Percentiles rank a stretch among this genome's conserved stretches.
phyloP scores from a whole-genome alignment of 1,140 invertebrate genomes.

The Aporrectodea caliginosa region DNA sequence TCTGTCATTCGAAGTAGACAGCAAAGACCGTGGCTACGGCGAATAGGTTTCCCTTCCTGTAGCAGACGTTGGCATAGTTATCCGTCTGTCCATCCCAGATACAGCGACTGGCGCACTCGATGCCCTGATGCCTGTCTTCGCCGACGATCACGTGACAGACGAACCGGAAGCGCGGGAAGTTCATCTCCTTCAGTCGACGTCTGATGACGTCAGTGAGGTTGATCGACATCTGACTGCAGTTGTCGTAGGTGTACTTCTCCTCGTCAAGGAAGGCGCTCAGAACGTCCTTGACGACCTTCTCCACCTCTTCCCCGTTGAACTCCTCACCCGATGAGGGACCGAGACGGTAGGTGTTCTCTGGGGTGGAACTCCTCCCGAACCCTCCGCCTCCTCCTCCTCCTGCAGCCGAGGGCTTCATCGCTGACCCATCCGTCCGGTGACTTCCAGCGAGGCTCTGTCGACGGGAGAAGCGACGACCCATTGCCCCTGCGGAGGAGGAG shows the following conservation, averaged over 20 bases:
- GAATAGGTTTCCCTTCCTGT: background rate
- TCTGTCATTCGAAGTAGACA: background rate
- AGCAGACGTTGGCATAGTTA: background rate
- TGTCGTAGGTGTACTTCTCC: background rate
- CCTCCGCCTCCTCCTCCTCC: no score
- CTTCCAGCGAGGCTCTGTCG: background rate
- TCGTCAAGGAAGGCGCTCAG: background rate
- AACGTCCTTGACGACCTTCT: background rate
- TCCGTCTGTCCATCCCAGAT: background rate
- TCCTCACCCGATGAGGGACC: background rate
- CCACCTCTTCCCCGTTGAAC: background rate
- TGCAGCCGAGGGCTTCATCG: background rate
- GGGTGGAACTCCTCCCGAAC: no score
- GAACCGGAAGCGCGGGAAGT: slow-evolving; percentile 1
- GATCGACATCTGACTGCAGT: background rate
- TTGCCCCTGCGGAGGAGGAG: no score
- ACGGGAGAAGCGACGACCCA: background rate
- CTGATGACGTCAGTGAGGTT: background rate
- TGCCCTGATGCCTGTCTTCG: background rate
- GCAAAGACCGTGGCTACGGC: background rate
- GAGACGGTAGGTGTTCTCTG: background rate
- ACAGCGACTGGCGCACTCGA: slow-evolving; percentile 10
- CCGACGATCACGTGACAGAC: slow-evolving; percentile 6
- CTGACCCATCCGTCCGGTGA: background rate
- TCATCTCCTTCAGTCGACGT: background rate